Percentiles rank a stretch among this genome's conserved stretches.
phyloP scores from a whole-genome alignment of 1,140 invertebrate species.

The Neotoxoptera formosana region DNA sequence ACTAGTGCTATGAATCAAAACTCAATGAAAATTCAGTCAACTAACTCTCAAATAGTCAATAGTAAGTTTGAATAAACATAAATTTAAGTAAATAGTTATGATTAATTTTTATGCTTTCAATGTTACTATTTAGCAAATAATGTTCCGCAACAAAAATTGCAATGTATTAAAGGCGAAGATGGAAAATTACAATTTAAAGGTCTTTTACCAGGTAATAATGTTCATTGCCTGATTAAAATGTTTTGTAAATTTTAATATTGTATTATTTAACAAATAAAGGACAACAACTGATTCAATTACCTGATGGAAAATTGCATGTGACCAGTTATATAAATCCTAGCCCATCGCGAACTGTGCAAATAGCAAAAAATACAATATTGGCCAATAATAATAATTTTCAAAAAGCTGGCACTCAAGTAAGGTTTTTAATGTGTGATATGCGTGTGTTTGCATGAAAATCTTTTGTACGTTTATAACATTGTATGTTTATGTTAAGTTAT shows the following conservation, averaged over 20 bases:
- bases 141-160: constrained; percentile 77
- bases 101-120: background rate
- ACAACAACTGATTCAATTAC: constrained; percentile 92
- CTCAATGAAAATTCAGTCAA: constrained; percentile 30
- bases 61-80: background rate
- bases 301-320: constrained; percentile 92
- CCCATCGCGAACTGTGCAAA: constrained; percentile 20
- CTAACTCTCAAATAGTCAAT: constrained; percentile 35
- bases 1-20: constrained; percentile 42
- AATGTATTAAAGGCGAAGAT: constrained; percentile 87
- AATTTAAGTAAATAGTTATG: background rate
- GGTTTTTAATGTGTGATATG: background rate
- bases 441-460: background rate
- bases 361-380: constrained; percentile 21
- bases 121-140: constrained; percentile 57
- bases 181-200: constrained; percentile 92
- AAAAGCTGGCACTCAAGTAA: constrained; percentile 54
- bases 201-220: constrained; percentile 73
- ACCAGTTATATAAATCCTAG: constrained; percentile 38
- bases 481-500: background rate
- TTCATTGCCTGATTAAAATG: background rate
- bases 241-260: background rate
- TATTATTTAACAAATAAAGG: constrained; percentile 64
- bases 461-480: background rate
- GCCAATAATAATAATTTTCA: constrained; percentile 38